Base-by-base conservation (phyloP, 1,140 invertebrate species). In the Zophobas atratus region DNA sequence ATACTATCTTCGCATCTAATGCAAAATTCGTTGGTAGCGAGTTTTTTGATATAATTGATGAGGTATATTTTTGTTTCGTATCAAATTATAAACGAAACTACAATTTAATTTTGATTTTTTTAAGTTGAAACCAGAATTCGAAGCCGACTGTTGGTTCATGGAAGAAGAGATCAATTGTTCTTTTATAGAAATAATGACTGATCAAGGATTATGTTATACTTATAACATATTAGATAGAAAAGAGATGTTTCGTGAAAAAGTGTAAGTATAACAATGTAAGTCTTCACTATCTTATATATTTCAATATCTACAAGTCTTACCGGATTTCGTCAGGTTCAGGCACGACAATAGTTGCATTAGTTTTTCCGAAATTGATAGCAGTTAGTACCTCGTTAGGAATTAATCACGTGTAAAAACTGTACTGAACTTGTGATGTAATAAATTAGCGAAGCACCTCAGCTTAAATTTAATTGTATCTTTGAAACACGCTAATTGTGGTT, bases 141-240 rank as follows among this genome's bases (percentile, higher is more conserved):
- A 20, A 20, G 36, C 32, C 1, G 46, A 32, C 46, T 79, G 76
- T 41, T 46, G 53, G 1, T 77, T 60, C 43, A 79, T 77, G 77
- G 75, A 75, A 32, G 33, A 73, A 5, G 20, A 20, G 20, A 20
- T 20, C 20, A 20, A 20, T 20, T 20, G 20, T 20, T 20, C 20
- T 20, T 20, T 20, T 20, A 20, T 20, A 20, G 20, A 88, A 1
- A 89, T 91, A n/a, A 79, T 92, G 34, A 92, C 92, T 0, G 91
- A 92, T 80, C 91, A 92, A 84, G 92, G 92, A 0, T 84, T 90
- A 35, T 93, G 92, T 79, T 92, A 90, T 79, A 90, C 91, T 0
- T 92, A 92, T 79, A 93, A 92, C 79, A 91, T 89, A 20, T 80
- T 92, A 48, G 85, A 88, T 38, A 83, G 88, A 32, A 84, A 86